Conservation (phyloP, 1,140 invertebrate species). For the Cydia fagiglandana region DNA sequence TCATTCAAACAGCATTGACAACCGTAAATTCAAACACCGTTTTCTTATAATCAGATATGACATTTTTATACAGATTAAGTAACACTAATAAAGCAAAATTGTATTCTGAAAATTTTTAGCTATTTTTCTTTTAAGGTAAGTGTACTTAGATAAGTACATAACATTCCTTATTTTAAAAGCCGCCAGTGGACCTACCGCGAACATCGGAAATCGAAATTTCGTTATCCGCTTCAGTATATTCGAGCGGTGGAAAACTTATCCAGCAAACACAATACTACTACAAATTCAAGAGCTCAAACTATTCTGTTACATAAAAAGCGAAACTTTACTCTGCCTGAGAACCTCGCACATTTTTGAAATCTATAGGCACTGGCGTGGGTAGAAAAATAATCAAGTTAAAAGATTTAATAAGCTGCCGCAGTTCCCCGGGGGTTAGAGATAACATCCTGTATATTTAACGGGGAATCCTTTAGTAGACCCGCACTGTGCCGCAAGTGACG, state of each 20-base stretch:
- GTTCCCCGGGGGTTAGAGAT: slow-evolving; percentile 17
- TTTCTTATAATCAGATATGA: too few relatives aligned
- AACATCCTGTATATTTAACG: slow-evolving; percentile 37
- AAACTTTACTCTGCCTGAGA: background rate
- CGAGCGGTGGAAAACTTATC: too few relatives aligned
- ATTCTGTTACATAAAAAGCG: background rate
- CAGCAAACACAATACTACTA: too few relatives aligned
- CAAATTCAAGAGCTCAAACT: background rate
- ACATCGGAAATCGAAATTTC: too few relatives aligned
- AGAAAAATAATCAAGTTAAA: slow-evolving; percentile 29
- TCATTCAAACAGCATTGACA: background rate
- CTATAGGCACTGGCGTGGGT: background rate
- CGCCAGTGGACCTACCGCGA: too few relatives aligned
- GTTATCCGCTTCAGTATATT: too few relatives aligned
- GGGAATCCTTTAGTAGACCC: slow-evolving; percentile 37
- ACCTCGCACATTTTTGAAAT: background rate
- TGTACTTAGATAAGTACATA: too few relatives aligned
- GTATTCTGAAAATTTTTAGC: too few relatives aligned
- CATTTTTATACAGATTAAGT: too few relatives aligned
- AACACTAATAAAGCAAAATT: too few relatives aligned
- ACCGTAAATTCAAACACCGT: background rate
- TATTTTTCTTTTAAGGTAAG: too few relatives aligned
- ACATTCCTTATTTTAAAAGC: too few relatives aligned
- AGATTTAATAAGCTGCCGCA: slow-evolving; percentile 22
- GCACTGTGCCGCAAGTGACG: slow-evolving; percentile 1